phyloP scores from a whole-genome alignment of 2,797 vertebrate genomes.

The Pseudochirops cupreus region DNA sequence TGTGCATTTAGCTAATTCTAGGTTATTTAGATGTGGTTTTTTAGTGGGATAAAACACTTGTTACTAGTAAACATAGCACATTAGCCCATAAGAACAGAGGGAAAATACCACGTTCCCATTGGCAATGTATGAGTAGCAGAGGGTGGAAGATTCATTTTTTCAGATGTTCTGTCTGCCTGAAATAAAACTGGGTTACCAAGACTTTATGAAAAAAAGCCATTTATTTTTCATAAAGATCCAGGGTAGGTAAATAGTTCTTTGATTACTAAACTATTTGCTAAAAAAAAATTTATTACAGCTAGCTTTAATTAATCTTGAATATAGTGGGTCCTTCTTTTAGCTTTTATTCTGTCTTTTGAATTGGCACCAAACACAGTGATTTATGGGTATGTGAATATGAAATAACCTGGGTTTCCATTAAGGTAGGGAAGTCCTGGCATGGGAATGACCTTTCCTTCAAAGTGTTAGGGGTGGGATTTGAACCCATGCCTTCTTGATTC shows the following conservation, averaged over 20 bases:
- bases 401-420: neutral
- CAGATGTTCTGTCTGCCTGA: constrained; percentile 49
- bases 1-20: constrained; percentile 61
- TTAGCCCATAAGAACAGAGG: constrained; percentile 27
- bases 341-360: constrained; percentile 39
- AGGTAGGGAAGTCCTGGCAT: neutral
- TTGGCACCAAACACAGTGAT: neutral
- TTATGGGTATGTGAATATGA: neutral
- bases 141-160: constrained; percentile 54
- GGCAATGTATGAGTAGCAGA: constrained; percentile 65
- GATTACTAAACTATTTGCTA: neutral
- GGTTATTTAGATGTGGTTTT: constrained; percentile 60
- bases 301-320: constrained; percentile 34
- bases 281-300: constrained; percentile 63
- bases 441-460: neutral
- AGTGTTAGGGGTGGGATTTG: neutral
- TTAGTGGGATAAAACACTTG: constrained; percentile 60
- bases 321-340: constrained; percentile 27
- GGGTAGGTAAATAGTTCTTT: constrained; percentile 34
- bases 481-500: neutral
- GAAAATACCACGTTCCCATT: constrained; percentile 70
- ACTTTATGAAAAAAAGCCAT: constrained; percentile 56
- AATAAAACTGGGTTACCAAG: constrained; percentile 52
- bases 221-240: constrained; percentile 67
- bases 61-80: constrained; percentile 57